Conservation (phyloP, 1,140 invertebrate species). For the Papilio helenus region DNA sequence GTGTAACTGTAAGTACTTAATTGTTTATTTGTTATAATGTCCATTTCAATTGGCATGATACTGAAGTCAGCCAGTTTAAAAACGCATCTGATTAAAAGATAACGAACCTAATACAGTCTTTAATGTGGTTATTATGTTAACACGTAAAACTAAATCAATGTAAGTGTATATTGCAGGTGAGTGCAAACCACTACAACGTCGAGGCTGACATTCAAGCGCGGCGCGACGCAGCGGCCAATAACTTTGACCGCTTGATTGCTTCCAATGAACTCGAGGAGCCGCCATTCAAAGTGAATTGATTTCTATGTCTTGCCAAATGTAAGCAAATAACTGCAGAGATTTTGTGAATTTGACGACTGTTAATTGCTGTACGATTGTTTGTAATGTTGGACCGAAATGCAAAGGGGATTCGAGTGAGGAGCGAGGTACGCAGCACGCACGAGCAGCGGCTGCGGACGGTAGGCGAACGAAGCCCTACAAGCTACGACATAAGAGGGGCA, state of each 20-base stretch:
- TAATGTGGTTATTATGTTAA: not conserved
- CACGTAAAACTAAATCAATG: not conserved
- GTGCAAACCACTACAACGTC: not conserved
- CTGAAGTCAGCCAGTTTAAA: not conserved
- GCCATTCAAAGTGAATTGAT: slow-evolving; percentile 14
- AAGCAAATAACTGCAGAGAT: not conserved
- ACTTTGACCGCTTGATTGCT: slow-evolving; percentile 24
- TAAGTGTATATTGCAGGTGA: not conserved
- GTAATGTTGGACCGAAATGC: slow-evolving; percentile 1
- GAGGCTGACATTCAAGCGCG: slow-evolving; percentile 6
- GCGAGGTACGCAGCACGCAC: not conserved
- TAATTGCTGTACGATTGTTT: not conserved
- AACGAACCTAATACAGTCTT: no score
- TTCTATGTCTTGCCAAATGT: not conserved
- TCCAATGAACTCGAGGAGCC: slow-evolving; percentile 7
- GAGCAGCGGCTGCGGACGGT: slow-evolving; percentile 46
- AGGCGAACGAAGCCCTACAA: slow-evolving; percentile 58
- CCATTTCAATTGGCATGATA: not conserved
- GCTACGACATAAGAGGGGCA: slow-evolving; percentile 56
- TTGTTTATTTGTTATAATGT: not conserved
- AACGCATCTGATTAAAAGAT: no score
- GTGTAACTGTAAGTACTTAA: not conserved
- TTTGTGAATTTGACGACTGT: not conserved
- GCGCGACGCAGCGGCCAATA: slow-evolving; percentile 1
- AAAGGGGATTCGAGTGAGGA: not conserved